Conservation (phyloP, 2,113 vertebrate species). For the Mystacornis crossleyi region DNA sequence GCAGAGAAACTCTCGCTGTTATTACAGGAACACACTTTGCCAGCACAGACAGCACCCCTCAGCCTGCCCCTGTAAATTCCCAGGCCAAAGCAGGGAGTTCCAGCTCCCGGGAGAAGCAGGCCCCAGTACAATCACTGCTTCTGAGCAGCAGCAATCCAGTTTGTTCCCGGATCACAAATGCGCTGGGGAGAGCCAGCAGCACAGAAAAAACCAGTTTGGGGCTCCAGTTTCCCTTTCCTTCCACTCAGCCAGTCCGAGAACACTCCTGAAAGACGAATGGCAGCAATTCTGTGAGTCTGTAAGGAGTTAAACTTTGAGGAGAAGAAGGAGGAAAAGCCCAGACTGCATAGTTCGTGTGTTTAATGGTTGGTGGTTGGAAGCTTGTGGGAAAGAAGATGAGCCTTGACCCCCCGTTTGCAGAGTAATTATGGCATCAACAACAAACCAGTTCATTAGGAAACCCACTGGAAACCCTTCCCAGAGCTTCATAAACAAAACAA, state of each 20-base stretch:
- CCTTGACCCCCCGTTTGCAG: constrained; percentile 50
- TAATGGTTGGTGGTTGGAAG: neutral
- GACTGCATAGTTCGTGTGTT: neutral
- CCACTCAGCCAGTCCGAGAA: neutral
- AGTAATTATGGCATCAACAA: constrained; percentile 42
- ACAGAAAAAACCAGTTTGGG: neutral
- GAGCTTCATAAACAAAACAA: constrained; percentile 75
- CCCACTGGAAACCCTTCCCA: constrained; percentile 46
- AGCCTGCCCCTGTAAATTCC: neutral
- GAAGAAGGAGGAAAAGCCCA: neutral
- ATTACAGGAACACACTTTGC: too few relatives aligned
- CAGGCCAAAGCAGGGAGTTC: neutral
- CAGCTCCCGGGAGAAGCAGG: neutral
- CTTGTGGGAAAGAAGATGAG: constrained; percentile 1
- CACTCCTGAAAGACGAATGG: fast-evolving
- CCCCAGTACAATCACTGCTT: fast-evolving
- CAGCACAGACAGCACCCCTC: fast-evolving
- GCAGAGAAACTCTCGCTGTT: neutral
- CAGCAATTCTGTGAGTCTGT: neutral
- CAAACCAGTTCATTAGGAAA: constrained; percentile 73
- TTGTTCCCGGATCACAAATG: fast-evolving
- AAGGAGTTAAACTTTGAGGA: neutral
- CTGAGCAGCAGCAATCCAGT: neutral
- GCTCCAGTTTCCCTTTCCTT: neutral
- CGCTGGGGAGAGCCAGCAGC: fast-evolving